Evolutionary conservation across 1,140 invertebrate genomes (phyloP), one percentile per base, ranked within the genome.

Genomic region (Sycophila sp.): DNA sequence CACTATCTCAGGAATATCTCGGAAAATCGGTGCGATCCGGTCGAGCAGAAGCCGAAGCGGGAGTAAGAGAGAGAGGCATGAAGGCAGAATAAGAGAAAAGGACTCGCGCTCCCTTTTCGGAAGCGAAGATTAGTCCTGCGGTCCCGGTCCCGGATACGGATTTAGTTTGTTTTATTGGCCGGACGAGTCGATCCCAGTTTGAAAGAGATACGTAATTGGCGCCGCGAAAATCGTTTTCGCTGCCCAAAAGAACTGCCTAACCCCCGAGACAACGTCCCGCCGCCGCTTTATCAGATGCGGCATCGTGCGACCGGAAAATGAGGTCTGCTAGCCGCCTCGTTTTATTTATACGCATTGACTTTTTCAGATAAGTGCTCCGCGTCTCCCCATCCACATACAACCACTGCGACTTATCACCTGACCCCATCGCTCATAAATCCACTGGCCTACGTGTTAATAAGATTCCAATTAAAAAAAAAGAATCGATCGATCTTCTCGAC

Each of bases 81-180:
- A n/a, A n/a, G n/a, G n/a, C n/a, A 47, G 55, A 26, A 32, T 47
- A 10, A 22, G 42, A 47, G 19, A n/a, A n/a, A n/a, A n/a, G n/a
- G n/a, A 47, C 42, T 47, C 19, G 42, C 24, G 42, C 13, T 10
- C 26, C 5, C 13, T 42, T 55, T 55, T 38, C 24, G 49, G 19
- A 28, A 42, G 28, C 62, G 60, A 77, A 80, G 82, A 82, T 83
- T 83, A 85, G 77, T 77, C 60, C 66, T n/a, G n/a, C n/a, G n/a
- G n/a, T n/a, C n/a, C n/a, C n/a, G n/a, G n/a, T n/a, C 62, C 66
- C 72, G 72, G 72, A 78, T 75, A 71, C 74, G 80, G 78, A 81
- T 83, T 81, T 79, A 76, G 76, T 80, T 78, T 79, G 80, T 81
- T 82, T 84, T 83, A 85, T 80, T 78, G 74, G 75, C 65, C 71